A percentile compares a stretch with the other conserved stretches of the same genome.
Conservation (phyloP, 2,113 vertebrate genomes). For the Halichoerus grypus region DNA sequence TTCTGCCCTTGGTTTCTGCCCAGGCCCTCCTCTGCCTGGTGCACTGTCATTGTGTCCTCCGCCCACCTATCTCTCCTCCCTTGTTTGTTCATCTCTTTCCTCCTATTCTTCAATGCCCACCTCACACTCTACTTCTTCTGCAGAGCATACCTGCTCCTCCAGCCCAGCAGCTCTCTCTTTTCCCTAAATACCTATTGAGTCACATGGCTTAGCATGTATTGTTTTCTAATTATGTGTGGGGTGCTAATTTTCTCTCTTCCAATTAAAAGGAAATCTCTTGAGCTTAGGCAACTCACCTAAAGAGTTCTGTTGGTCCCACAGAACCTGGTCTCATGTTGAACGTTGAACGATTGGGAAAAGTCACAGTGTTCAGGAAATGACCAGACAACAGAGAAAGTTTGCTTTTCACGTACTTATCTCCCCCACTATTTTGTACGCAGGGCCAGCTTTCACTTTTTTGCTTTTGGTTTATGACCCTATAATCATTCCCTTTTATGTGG, state of each 20-base stretch:
- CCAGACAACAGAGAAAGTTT: not conserved
- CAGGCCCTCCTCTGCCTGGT: not conserved
- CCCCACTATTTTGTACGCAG: conserved; percentile 54
- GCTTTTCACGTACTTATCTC: conserved; percentile 68
- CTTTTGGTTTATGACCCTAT: conserved; percentile 35
- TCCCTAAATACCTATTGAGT: not conserved
- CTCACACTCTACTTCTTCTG: not conserved
- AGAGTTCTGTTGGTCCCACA: not conserved
- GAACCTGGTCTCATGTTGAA: not conserved
- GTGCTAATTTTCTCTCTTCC: not conserved
- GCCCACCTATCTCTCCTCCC: not conserved
- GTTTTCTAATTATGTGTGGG: not conserved
- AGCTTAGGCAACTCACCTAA: not conserved
- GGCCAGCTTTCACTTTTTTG: conserved; percentile 53
- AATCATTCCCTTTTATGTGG: conserved; percentile 76
- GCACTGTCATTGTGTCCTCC: accelerated
- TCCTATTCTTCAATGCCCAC: not conserved
- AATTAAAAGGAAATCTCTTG: not conserved
- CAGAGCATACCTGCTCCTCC: not conserved
- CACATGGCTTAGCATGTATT: not conserved
- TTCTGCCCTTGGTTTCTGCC: not conserved
- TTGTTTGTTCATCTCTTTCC: not conserved
- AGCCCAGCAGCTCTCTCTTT: not conserved
- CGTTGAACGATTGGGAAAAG: not conserved
- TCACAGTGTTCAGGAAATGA: not conserved